Conservation (phyloP, 2,888 invertebrate genomes). For the Parnassius glacialis region DNA sequence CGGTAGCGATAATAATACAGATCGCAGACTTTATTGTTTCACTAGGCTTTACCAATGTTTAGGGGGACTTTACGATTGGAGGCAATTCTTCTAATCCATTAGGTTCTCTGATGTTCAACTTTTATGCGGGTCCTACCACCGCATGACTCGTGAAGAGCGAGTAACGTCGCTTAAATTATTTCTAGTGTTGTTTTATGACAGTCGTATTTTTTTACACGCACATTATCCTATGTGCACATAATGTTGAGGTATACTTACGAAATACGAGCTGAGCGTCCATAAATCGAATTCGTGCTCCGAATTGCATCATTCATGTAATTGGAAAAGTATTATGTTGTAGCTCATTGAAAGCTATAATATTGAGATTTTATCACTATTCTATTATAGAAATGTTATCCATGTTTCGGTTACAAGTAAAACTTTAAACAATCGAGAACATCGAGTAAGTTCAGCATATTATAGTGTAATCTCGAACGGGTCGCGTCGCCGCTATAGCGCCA, state of each 20-base stretch:
- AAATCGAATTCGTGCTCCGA: slow-evolving; percentile 75
- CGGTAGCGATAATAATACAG: slow-evolving; percentile 50
- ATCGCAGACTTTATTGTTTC: slow-evolving; percentile 60
- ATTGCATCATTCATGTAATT: slow-evolving; percentile 43
- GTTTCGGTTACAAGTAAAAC: slow-evolving; percentile 29
- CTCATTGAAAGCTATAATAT: slow-evolving; percentile 5
- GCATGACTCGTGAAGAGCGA: slow-evolving; percentile 75
- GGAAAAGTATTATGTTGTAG: neutral
- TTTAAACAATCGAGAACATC: slow-evolving; percentile 54
- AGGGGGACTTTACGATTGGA: slow-evolving; percentile 65
- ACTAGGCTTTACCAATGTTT: slow-evolving; percentile 59
- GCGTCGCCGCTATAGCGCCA: slow-evolving; percentile 55
- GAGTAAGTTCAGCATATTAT: slow-evolving; percentile 59
- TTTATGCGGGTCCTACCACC: slow-evolving; percentile 75
- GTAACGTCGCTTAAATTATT: slow-evolving; percentile 78
- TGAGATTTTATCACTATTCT: slow-evolving; percentile 4
- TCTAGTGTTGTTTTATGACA: slow-evolving; percentile 76
- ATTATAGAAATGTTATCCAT: slow-evolving; percentile 1
- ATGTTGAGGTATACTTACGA: slow-evolving; percentile 66
- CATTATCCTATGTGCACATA: slow-evolving; percentile 75
- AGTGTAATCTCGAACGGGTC: slow-evolving; percentile 54
- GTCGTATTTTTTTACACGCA: slow-evolving; percentile 78
- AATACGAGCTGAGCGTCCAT: slow-evolving; percentile 65
- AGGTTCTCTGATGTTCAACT: slow-evolving; percentile 73
- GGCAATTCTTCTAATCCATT: slow-evolving; percentile 79